A percentile compares a stretch with the other conserved stretches of the same genome.
phyloP scores from a whole-genome alignment of 2,113 vertebrate genomes.

The Burhinus bistriatus region DNA sequence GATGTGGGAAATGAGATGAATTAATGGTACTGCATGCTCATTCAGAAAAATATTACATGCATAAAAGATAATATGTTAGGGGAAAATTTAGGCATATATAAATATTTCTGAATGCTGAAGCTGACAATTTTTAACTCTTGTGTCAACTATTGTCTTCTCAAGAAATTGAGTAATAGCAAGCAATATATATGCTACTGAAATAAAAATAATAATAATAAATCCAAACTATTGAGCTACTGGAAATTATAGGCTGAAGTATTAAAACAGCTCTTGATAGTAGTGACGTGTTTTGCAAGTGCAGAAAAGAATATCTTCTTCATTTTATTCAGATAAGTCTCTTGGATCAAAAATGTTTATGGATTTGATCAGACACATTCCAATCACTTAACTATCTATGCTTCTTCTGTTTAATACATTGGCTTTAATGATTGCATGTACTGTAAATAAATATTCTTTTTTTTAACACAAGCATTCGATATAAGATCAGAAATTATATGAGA shows the following conservation, averaged over 20 bases:
- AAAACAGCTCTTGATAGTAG: not conserved
- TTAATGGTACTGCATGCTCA: not conserved
- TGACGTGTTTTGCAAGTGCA: not conserved
- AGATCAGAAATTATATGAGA: not conserved
- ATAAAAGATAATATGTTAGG: not conserved
- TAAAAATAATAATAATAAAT: not conserved
- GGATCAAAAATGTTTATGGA: not conserved
- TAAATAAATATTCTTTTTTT: not conserved
- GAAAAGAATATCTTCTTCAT: not conserved
- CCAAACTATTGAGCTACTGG: not conserved
- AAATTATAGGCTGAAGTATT: not conserved
- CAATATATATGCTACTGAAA: not conserved
- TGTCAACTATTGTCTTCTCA: not conserved
- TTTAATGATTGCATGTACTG: not conserved
- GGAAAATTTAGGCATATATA: not conserved
- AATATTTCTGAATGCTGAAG: not conserved
- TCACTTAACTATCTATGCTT: not conserved
- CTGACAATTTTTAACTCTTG: not conserved
- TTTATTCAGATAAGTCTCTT: not conserved
- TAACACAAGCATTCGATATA: accelerated
- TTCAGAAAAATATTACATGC: not conserved
- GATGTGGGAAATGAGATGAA: not conserved
- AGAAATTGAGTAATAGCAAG: not conserved
- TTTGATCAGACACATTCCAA: not conserved
- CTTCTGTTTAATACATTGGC: not conserved